A percentile compares a stretch with the other conserved stretches of the same genome.
Evolutionary conservation across 2,797 vertebrate genomes (phyloP).

Genomic region (Anniella stebbinsi): DNA sequence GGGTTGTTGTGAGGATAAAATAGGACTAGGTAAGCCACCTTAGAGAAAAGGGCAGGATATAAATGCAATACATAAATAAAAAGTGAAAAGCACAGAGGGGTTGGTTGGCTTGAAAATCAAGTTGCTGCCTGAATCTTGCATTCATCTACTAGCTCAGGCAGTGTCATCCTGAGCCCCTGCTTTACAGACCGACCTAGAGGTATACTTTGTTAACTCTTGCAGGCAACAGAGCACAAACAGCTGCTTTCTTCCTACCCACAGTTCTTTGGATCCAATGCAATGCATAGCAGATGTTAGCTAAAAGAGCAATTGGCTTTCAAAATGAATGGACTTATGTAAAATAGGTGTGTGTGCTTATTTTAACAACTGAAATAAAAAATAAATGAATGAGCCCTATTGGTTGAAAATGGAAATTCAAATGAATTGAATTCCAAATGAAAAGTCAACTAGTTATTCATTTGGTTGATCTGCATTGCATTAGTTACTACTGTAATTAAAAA

Average conservation of each 20-base stretch:
- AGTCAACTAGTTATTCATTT: neutral
- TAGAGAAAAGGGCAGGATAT: no score
- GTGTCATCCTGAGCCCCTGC: neutral
- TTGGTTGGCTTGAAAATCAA: no score
- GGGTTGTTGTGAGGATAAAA: no score
- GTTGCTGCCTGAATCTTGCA: no score
- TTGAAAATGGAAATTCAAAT: neutral
- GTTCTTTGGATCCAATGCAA: neutral
- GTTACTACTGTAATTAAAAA: neutral
- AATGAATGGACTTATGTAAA: neutral
- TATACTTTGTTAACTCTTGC: neutral
- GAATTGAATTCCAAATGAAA: neutral
- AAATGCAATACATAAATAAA: no score
- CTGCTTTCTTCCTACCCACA: neutral
- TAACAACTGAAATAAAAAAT: neutral
- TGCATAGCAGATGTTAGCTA: neutral
- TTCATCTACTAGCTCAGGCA: no score
- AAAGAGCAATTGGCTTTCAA: neutral
- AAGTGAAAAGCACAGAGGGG: no score
- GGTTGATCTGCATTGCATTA: conserved; percentile 7
- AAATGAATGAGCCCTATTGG: neutral
- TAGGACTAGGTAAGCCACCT: no score
- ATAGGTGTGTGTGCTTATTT: neutral
- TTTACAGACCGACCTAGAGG: neutral
- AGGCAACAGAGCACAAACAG: no score